phyloP scores from a whole-genome alignment of 2,113 vertebrate species.

The Oreochromis niloticus region DNA sequence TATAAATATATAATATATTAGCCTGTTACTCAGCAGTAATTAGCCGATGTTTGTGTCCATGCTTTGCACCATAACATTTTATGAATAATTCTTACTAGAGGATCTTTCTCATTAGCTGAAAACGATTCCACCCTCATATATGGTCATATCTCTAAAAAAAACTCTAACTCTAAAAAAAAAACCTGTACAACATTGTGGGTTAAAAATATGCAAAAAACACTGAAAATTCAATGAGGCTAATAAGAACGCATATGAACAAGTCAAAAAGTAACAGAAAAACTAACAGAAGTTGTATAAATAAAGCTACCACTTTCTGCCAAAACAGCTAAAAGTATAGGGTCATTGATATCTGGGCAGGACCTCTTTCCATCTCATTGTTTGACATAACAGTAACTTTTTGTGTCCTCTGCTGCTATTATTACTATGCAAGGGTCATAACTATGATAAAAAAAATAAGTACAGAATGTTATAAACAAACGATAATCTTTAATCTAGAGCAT shows the following conservation, averaged over 20 bases:
- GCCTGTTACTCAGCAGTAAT: not conserved
- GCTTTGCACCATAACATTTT: not conserved
- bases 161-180: not conserved
- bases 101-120: not conserved
- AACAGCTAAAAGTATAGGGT: not conserved
- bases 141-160: not conserved
- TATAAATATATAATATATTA: not conserved
- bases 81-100: not conserved
- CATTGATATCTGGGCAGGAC: too few relatives aligned
- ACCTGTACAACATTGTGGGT: not conserved
- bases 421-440: too few relatives aligned
- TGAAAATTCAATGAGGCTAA: not conserved
- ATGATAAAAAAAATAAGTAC: not conserved
- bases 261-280: not conserved
- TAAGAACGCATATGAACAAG: not conserved
- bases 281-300: not conserved
- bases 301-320: not conserved
- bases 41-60: not conserved
- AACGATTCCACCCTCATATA: not conserved
- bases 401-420: too few relatives aligned
- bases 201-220: not conserved
- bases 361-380: too few relatives aligned
- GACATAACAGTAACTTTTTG: too few relatives aligned
- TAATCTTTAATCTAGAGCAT: not conserved
- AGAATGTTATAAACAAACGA: not conserved